phyloP scores from a whole-genome alignment of 2,797 vertebrate species.

The Spheniscus humboldti region DNA sequence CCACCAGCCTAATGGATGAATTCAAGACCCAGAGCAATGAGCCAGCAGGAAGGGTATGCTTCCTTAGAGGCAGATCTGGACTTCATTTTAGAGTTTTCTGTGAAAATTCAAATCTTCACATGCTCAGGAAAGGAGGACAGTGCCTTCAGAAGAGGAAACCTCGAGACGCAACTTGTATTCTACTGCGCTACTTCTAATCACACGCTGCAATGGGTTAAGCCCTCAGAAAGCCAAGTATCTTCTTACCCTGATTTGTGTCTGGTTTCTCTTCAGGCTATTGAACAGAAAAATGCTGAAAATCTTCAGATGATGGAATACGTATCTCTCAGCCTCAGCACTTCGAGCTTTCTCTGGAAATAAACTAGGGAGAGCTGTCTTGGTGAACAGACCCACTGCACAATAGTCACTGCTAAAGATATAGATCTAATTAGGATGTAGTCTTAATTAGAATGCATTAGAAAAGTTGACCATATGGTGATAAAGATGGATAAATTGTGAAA shows the following conservation, averaged over 20 bases:
- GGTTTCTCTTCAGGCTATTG: not conserved
- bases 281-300: not conserved
- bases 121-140: not conserved
- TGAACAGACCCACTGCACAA: not conserved
- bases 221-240: not conserved
- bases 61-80: not conserved
- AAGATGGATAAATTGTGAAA: not conserved
- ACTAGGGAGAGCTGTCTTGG: not conserved
- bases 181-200: not conserved
- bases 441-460: constrained; percentile 13
- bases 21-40: not conserved
- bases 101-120: not conserved
- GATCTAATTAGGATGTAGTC: constrained; percentile 6
- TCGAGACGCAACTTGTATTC: not conserved
- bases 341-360: not conserved
- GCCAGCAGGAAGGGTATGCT: not conserved
- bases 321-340: not conserved
- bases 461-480: constrained; percentile 42
- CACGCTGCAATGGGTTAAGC: not conserved
- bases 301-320: not conserved
- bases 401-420: not conserved
- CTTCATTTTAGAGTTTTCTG: not conserved
- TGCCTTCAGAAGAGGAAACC: not conserved
- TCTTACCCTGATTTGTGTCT: not conserved
- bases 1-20: not conserved